Percentiles rank a stretch among this genome's conserved stretches.
Conservation (phyloP, 2,797 vertebrate species). For the Siniperca scherzeri region DNA sequence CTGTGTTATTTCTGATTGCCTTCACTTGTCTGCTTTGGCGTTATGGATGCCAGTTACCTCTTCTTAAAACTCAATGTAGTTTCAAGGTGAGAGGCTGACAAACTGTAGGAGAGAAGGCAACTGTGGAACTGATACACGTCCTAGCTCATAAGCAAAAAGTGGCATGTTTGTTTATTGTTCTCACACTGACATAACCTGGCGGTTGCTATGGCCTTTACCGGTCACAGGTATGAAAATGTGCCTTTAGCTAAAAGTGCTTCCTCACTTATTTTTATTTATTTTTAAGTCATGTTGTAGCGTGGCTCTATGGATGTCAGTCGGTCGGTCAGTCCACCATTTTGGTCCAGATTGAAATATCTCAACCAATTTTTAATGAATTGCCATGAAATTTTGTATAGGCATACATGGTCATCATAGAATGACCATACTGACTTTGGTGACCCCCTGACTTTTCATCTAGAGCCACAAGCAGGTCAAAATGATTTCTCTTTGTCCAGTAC, state of each 20-base stretch:
- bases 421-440: background rate
- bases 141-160: background rate
- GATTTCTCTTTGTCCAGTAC: background rate
- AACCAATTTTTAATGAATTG: no score
- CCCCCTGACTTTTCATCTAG: background rate
- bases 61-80: background rate
- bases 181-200: background rate
- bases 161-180: background rate
- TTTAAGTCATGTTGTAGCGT: background rate
- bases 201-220: background rate
- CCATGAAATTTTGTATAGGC: background rate
- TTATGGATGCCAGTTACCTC: slow-evolving; percentile 11
- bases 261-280: background rate
- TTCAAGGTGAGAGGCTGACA: slow-evolving; percentile 21
- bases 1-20: slow-evolving; percentile 13
- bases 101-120: background rate
- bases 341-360: no score
- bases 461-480: background rate
- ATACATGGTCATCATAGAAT: background rate
- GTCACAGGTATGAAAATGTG: background rate
- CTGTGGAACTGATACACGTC: background rate
- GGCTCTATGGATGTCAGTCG: background rate
- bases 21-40: background rate
- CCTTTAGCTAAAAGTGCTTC: background rate
- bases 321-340: no score